These are phyloP conservation scores for Cyclophora albipunctata DNA, from an alignment of 2,888 invertebrate species.

Conservation along the genomic window DNA sequence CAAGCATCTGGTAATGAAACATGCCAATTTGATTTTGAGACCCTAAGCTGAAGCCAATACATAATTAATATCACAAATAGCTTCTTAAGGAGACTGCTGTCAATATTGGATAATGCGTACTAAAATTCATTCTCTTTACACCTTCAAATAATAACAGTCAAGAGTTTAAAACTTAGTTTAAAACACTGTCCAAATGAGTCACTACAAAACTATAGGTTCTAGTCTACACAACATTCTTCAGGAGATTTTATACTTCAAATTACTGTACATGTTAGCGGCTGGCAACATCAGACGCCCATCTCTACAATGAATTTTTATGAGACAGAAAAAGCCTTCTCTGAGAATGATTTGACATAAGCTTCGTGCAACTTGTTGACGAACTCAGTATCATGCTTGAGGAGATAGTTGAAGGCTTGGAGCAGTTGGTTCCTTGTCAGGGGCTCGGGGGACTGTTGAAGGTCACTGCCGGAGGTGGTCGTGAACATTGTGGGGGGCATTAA, in stretches of 20 bases:
- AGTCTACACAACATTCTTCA: constrained; percentile 57
- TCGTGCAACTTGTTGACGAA: constrained; percentile 93
- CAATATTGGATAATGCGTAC: constrained; percentile 37
- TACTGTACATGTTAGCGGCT: constrained; percentile 61
- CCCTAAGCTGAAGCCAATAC: constrained; percentile 46
- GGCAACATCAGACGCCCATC: constrained; percentile 39
- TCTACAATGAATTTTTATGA: constrained; percentile 55
- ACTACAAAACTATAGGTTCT: constrained; percentile 62
- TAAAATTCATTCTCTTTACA: constrained; percentile 66
- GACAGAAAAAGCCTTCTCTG: constrained; percentile 76
- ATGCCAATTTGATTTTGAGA: constrained; percentile 31
- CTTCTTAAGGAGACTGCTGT: constrained; percentile 36
- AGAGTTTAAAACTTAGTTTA: constrained; percentile 70
- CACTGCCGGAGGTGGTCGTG: constrained; percentile 74
- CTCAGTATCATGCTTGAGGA: constrained; percentile 89
- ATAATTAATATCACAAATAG: constrained; percentile 63
- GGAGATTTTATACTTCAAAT: constrained; percentile 64
- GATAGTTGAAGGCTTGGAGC: constrained; percentile 90
- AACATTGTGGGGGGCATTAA: constrained; percentile 93
- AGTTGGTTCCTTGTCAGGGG: constrained; percentile 92
- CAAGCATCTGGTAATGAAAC: constrained; percentile 16
- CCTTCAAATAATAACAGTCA: constrained; percentile 55
- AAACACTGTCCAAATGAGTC: constrained; percentile 61
- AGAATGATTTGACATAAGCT: constrained; percentile 91
- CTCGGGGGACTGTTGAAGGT: constrained; percentile 72